These are phyloP conservation scores for Lepidiolamprologus cunningtoni DNA, from an alignment of 2,113 vertebrate species.

Conservation along the genomic window DNA sequence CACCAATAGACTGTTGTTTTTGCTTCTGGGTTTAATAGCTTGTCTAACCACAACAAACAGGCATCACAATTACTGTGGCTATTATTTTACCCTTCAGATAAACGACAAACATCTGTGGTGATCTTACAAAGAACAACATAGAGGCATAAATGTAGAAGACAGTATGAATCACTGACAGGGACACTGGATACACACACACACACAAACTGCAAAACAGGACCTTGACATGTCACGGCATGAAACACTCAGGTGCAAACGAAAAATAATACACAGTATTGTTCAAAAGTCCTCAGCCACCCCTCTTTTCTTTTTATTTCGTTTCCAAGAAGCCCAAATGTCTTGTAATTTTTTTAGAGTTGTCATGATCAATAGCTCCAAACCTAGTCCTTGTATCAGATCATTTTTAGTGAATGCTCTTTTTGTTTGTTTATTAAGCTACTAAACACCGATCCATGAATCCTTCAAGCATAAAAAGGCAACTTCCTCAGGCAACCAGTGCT, in stretches of 20 bases:
- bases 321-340: neutral
- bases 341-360: neutral
- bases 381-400: neutral
- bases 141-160: neutral
- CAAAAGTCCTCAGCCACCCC: neutral
- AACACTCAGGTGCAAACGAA: neutral
- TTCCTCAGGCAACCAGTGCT: neutral
- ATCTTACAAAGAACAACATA: neutral
- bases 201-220: neutral
- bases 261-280: neutral
- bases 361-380: neutral
- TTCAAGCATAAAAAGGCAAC: neutral
- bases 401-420: neutral
- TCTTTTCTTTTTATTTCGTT: neutral
- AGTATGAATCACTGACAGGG: neutral
- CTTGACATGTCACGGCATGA: neutral
- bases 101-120: neutral
- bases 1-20: neutral
- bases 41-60: neutral
- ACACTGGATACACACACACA: neutral
- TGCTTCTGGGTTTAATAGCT: constrained; percentile 13
- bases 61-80: neutral
- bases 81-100: neutral
- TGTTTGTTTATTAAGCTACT: neutral
- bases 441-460: neutral